phyloP scores from a whole-genome alignment of 2,113 vertebrate species.

The Perca fluviatilis region DNA sequence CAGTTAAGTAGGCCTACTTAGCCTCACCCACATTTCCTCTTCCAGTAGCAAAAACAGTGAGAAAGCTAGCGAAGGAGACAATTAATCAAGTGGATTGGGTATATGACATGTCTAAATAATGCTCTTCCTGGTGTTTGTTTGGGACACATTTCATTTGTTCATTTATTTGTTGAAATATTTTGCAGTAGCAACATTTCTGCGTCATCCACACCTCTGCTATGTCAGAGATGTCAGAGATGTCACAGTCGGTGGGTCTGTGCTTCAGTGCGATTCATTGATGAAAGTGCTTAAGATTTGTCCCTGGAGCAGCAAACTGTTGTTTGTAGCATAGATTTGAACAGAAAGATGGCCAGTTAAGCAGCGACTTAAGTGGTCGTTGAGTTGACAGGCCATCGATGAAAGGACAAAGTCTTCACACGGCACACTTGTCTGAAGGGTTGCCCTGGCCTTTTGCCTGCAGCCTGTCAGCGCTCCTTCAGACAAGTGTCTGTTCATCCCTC shows the following conservation, averaged over 20 bases:
- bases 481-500: slow-evolving; percentile 13
- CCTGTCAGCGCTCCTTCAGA: slow-evolving; percentile 48
- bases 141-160: not conserved
- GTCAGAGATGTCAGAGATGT: not conserved
- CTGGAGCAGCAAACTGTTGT: slow-evolving; percentile 1
- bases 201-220: not conserved
- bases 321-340: not conserved
- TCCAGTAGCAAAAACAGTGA: slow-evolving; percentile 1
- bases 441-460: slow-evolving; percentile 49
- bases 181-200: not conserved
- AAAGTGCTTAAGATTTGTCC: not conserved
- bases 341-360: not conserved
- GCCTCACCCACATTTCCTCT: slow-evolving; percentile 42
- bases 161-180: not conserved
- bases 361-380: not conserved
- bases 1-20: not conserved
- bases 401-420: slow-evolving; percentile 13
- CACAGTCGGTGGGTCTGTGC: too few species aligned
- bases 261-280: not conserved
- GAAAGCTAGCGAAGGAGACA: not conserved
- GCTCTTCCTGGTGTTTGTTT: not conserved
- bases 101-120: not conserved
- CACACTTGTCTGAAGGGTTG: slow-evolving; percentile 37
- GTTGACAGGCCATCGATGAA: slow-evolving; percentile 37
- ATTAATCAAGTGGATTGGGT: not conserved